Evolutionary conservation across 2,113 vertebrate genomes (phyloP).

Genomic region (Salminus brasiliensis): DNA sequence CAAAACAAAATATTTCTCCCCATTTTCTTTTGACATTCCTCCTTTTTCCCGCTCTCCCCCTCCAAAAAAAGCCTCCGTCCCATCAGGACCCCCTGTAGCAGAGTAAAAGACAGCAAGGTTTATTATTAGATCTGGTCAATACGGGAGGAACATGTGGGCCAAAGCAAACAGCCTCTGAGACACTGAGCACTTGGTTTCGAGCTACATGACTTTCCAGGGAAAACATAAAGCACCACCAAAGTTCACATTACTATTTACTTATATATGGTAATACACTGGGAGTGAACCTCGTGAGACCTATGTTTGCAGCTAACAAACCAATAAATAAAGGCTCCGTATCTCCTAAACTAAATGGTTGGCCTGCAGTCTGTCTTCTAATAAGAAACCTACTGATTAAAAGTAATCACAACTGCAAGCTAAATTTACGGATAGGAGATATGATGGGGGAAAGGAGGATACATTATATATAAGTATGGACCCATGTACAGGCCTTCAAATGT

Average conservation of each 20-base stretch:
- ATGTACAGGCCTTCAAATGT: too few species aligned
- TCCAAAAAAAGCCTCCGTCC: background rate
- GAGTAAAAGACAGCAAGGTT: background rate
- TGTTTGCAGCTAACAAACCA: background rate
- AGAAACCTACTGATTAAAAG: background rate
- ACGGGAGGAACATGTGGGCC: constrained; percentile 32
- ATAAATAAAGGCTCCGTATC: background rate
- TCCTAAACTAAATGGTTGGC: background rate
- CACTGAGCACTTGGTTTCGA: constrained; percentile 16
- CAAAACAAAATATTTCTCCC: background rate
- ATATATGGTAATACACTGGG: background rate
- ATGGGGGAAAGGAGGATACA: too few species aligned
- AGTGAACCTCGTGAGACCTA: background rate
- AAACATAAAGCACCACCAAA: background rate
- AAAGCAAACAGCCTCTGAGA: constrained; percentile 5
- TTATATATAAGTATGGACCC: too few species aligned
- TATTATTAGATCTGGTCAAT: constrained; percentile 42
- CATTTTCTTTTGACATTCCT: background rate
- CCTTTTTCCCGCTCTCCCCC: background rate
- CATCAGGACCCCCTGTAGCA: background rate
- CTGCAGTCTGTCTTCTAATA: background rate
- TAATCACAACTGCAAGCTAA: too few species aligned
- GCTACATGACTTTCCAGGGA: background rate
- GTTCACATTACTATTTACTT: background rate
- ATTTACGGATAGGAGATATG: too few species aligned